Base-by-base conservation (phyloP, 2,113 vertebrate species). In the Procavia capensis region DNA sequence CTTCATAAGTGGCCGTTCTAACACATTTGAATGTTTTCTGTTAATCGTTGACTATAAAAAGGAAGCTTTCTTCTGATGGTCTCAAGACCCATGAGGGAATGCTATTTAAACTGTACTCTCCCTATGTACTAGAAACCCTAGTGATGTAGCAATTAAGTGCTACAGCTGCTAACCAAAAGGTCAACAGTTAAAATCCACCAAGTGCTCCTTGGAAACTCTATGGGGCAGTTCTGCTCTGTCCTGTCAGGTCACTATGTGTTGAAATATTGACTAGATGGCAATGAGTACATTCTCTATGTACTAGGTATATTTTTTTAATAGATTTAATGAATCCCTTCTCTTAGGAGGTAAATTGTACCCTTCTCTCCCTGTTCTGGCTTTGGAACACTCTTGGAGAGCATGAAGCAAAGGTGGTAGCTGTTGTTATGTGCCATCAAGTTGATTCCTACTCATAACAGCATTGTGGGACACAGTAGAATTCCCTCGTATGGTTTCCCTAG, bases 41-140 rank as follows among this genome's bases (percentile, higher is more conserved):
- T 83, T 85, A 17, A 76, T 88, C 36, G 85, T 50, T 68, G 47
- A 45, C 79, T 72, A 50, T 85, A 64, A 90, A 84, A 75, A 25
- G 43, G 68, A 81, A 83, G 13, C 81, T 87, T 90, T 92, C 29
- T 87, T 9, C 34, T 87, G 31, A 25, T 47, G 25, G 14, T 41
- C 47, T 41, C 47, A 72, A 64, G 63, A 85, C 8, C 31, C 57
- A 25, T 82, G 50, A 94, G 31, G 29, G n/a, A 45, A 54, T 31
- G 29, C 47, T 89, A 2, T 68, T 64, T 50, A 72, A 22, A 61
- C 5, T n/a, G 8, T 45, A 64, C 31, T 34, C 31, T 90, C 19
- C 31, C 59, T 17, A 0, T 34, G 11, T 74, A n/a, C 29, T 19
- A 0, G 61, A n/a, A n/a, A n/a, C n/a, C n/a, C n/a, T n/a, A n/a